Percentiles rank a stretch among this genome's conserved stretches.
Evolutionary conservation across 1,140 invertebrate species (phyloP).

Genomic region (Chelonus insularis): DNA sequence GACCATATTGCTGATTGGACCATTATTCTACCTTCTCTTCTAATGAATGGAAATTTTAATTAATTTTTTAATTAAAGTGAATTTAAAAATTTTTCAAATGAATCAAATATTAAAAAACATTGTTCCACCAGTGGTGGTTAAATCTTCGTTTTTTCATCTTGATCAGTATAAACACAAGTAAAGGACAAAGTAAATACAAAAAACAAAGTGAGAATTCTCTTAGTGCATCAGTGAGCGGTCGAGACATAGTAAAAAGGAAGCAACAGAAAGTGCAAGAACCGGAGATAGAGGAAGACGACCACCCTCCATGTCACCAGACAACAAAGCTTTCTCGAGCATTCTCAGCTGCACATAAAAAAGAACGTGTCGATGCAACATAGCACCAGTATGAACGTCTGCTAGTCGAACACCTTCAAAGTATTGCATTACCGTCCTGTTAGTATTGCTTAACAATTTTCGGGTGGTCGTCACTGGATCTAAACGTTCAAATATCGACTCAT

Average conservation of each 20-base stretch:
- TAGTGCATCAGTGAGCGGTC: not conserved
- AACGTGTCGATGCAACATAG: not conserved
- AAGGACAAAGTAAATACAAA: not conserved
- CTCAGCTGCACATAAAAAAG: not conserved
- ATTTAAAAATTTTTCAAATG: too few species aligned
- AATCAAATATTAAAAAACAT: too few species aligned
- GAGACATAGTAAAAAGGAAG: not conserved
- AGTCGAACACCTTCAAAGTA: not conserved
- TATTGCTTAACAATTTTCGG: not conserved
- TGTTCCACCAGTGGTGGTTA: too few species aligned
- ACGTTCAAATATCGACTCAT: too few species aligned
- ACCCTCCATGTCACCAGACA: conserved; percentile 21
- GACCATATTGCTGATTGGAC: too few species aligned
- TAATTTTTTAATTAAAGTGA: too few species aligned
- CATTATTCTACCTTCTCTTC: too few species aligned
- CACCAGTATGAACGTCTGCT: not conserved
- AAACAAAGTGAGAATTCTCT: too few species aligned
- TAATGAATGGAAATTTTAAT: too few species aligned
- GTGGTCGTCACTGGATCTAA: conserved; percentile 5
- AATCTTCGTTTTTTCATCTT: too few species aligned
- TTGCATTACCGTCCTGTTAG: not conserved
- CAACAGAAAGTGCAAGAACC: conserved; percentile 13
- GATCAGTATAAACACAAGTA: too few species aligned
- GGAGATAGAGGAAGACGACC: conserved; percentile 1
- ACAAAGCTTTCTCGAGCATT: conserved; percentile 23